Base-by-base conservation (phyloP, 2,797 vertebrate species). In the Anguilla marmorata region DNA sequence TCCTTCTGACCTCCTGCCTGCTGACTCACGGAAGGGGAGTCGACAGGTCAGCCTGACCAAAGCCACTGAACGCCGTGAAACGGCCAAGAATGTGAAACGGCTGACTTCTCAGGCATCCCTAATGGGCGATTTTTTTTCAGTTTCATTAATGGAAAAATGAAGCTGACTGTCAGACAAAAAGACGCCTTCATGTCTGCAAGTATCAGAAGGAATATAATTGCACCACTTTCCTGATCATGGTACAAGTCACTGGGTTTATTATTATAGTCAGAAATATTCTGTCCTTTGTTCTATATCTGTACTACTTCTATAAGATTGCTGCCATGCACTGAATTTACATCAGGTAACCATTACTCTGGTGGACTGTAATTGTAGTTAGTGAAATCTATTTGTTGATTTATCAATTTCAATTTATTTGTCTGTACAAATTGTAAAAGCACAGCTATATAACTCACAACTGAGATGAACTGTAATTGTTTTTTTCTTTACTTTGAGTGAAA, bases 261-360 rank as follows among this genome's bases (percentile, higher is more conserved):
- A 33, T 50, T 24, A 1, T 24, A 48, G 37, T 79, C 33, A 50
- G 79, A 82, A 24, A 48, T 24, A 41, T 50, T 48, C 48, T 50
- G 5, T 82, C 21, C 79, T 82, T 82, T n/a, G 56, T 84, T 84
- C 83, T 56, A 14, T 33, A 54, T 84, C 48, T 19, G n/a, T 84
- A 14, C 16, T 54, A 54, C 50, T 30, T 2, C 83, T 58, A 24
- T 50, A 58, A 3, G 24, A 50, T 83, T 52, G 45, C 24, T 84
- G 83, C 19, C 45, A 83, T 48, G 11, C 80, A 76, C 79, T 82
- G 79, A 82, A 82, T 84, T 54, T 84, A 84, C 41, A 84, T 30
- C 3, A 30, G 83, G 83, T 30, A 33, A 50, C 24, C 11, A 82
- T 82, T n/a, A 50, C 21, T 80, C 76, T 45, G 19, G 19, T 80